A percentile compares a stretch with the other conserved stretches of the same genome.
These are phyloP conservation scores for Quadroppia sp. DNA, from an alignment of 2,888 invertebrate species.

Conservation along the genomic window DNA sequence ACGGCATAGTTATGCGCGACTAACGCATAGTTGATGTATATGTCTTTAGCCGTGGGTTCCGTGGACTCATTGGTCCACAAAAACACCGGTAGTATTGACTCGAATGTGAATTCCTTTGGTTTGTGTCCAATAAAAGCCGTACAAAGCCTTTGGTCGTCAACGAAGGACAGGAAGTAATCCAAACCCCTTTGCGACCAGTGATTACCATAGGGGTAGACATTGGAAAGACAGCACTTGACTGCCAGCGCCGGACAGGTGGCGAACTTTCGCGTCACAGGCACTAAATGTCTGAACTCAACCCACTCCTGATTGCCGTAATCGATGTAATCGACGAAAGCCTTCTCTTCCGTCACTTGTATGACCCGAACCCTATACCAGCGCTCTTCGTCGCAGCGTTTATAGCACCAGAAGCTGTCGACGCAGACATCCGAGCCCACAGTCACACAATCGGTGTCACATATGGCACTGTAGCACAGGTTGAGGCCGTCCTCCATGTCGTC, in stretches of 20 bases:
- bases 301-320: slow-evolving; percentile 14
- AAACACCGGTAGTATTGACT: not conserved
- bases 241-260: slow-evolving; percentile 26
- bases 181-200: not conserved
- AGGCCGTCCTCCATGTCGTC: slow-evolving; percentile 37
- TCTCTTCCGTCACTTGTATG: not conserved
- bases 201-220: not conserved
- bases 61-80: not conserved
- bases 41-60: not conserved
- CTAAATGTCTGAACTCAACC: not conserved
- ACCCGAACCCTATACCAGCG: slow-evolving; percentile 32
- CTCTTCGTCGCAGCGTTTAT: not conserved
- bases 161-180: not conserved
- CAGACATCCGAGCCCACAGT: not conserved
- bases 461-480: too few relatives aligned
- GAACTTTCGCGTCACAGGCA: slow-evolving; percentile 21
- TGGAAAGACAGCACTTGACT: slow-evolving; percentile 23
- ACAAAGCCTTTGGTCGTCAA: too few relatives aligned
- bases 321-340: slow-evolving; percentile 11
- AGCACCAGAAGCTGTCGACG: slow-evolving; percentile 22
- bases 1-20: not conserved
- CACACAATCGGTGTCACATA: not conserved
- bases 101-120: not conserved
- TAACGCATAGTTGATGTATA: not conserved
- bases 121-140: slow-evolving; percentile 3